These are phyloP conservation scores for Synanthedon tipuliformis DNA, from an alignment of 2,888 invertebrate genomes.

Conservation along the genomic window DNA sequence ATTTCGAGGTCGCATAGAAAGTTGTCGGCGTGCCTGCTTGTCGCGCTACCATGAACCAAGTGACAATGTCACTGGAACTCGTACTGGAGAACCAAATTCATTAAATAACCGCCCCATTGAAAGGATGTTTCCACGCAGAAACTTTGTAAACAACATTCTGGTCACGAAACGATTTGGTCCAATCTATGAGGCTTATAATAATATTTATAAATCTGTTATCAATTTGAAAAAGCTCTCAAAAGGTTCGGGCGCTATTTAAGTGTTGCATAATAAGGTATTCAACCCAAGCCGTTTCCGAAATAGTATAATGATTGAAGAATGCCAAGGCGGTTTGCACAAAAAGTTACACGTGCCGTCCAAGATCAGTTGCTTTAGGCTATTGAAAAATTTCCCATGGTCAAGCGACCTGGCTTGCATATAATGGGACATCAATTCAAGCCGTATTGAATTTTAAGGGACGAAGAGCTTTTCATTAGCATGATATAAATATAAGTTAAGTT, in stretches of 20 bases:
- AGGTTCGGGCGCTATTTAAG: constrained; percentile 32
- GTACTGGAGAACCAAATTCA: background rate
- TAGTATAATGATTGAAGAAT: constrained; percentile 37
- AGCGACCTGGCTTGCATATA: constrained; percentile 47
- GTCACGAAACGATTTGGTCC: constrained; percentile 7
- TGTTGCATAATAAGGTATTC: constrained; percentile 64
- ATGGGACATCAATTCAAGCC: constrained; percentile 48
- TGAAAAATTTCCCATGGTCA: constrained; percentile 58
- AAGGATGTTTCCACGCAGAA: constrained; percentile 15
- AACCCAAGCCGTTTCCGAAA: constrained; percentile 43
- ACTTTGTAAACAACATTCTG: constrained; percentile 12
- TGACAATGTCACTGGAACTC: constrained; percentile 3
- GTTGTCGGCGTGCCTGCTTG: constrained; percentile 26
- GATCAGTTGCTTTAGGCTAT: constrained; percentile 58
- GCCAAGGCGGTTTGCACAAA: constrained; percentile 61
- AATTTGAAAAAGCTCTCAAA: constrained; percentile 21
- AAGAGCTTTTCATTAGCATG: constrained; percentile 10
- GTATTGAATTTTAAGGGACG: constrained; percentile 30
- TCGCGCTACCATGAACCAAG: constrained; percentile 5
- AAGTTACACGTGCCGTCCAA: constrained; percentile 62
- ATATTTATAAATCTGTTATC: constrained; percentile 8
- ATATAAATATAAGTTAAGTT: background rate
- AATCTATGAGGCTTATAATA: background rate
- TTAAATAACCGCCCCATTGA: background rate
- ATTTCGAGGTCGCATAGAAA: constrained; percentile 69